Base-by-base conservation (phyloP, 2,888 invertebrate species). In the Xestia ashworthii region DNA sequence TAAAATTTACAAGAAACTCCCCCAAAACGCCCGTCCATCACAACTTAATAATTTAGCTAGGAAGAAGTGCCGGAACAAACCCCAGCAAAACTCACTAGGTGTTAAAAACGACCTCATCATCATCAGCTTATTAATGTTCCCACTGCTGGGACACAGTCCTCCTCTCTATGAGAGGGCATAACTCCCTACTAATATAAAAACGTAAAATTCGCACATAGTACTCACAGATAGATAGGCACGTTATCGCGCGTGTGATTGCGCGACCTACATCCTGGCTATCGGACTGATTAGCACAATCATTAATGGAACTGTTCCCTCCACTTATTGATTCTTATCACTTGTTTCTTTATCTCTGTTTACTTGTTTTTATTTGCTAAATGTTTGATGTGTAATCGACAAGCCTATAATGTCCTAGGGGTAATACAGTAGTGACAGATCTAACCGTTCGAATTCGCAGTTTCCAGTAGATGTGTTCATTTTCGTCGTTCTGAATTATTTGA, bases 201-300 rank as follows among this genome's bases (percentile, higher is more conserved):
- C 5, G 8, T 14, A 19, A 14, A 5, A 19, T 19, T 58, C n/a
- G 64, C 65, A 38, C 58, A 68, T 25, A 5, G 73, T 62, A n/a
- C n/a, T n/a, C n/a, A n/a, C n/a, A n/a, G n/a, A n/a, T n/a, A 71
- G 76, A 58, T 19, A 8, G 65, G 16, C 4, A 41, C 69, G 55
- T 78, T 86, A 88, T 88, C 87, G 78, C 71, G 58, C 73, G 41
- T 79, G 68, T 74, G 80, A 82, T 82, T 81, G 76, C 70, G 70
- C 67, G 87, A 82, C 87, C 89, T 67, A 88, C 80, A 83, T 87
- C 50, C 65, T 14, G 58, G 65, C 71, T 76, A 82, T 82, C 82
- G 75, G 62, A 69, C 80, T 71, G 87, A 84, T 88, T 85, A 76
- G 74, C 71, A 48, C 69, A 78, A 76, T 76, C 85, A 81, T 80